These are phyloP conservation scores for Bruchidius siliquastri DNA, from an alignment of 2,888 invertebrate genomes.

Conservation along the genomic window DNA sequence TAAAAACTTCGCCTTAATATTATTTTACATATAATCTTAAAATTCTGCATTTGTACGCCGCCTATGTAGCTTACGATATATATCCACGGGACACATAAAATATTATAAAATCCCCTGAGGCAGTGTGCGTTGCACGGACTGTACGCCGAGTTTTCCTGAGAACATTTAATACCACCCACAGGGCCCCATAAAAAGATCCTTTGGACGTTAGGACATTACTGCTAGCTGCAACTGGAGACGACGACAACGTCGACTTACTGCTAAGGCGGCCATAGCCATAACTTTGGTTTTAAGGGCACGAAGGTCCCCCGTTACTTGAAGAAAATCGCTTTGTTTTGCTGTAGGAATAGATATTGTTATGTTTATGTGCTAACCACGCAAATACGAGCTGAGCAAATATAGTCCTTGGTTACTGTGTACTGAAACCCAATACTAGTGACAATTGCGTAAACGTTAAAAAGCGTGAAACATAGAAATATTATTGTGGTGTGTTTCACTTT, in stretches of 20 bases:
- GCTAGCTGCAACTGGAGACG: neutral
- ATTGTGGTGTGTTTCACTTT: no score
- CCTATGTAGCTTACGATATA: neutral
- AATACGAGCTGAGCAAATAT: no score
- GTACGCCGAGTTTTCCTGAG: constrained; percentile 6
- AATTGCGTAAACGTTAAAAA: no score
- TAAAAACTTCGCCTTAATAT: no score
- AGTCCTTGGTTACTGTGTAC: no score
- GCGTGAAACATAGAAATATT: no score
- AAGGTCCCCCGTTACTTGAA: neutral
- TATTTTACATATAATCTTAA: no score
- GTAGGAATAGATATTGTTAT: neutral
- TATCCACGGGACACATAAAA: neutral
- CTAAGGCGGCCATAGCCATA: neutral
- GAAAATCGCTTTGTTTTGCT: neutral
- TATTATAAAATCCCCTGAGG: neutral
- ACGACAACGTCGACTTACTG: neutral
- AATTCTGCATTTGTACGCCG: no score
- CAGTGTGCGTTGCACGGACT: neutral
- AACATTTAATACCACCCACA: constrained; percentile 12
- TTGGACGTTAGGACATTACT: constrained; percentile 11
- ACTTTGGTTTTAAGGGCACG: neutral
- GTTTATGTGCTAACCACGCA: neutral
- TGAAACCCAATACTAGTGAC: no score
- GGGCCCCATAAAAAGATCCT: constrained; percentile 14